phyloP scores from a whole-genome alignment of 1,140 invertebrate genomes.

The Pogonomyrmex californicus region DNA sequence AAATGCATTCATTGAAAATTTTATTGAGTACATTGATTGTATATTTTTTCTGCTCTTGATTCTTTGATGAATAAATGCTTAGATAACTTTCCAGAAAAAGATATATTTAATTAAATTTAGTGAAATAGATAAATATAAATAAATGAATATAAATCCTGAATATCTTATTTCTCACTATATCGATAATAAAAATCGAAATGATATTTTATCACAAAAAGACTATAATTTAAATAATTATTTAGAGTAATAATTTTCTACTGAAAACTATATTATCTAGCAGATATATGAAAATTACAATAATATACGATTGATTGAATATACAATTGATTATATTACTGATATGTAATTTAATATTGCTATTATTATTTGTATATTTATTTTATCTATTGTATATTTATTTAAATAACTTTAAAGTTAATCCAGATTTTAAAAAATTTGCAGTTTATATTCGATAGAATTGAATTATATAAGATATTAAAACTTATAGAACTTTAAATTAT shows the following conservation, averaged over 20 bases:
- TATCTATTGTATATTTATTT: neutral
- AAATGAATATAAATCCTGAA: neutral
- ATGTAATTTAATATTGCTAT: conserved; percentile 10
- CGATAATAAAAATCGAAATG: too few species aligned
- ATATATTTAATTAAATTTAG: neutral
- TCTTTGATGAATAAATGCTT: neutral
- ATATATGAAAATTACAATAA: neutral
- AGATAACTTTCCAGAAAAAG: too few species aligned
- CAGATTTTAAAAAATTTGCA: neutral
- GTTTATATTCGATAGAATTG: neutral
- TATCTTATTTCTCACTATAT: neutral
- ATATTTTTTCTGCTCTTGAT: neutral
- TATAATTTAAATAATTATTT: too few species aligned
- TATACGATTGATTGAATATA: neutral
- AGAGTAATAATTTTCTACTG: too few species aligned
- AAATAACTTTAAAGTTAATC: neutral
- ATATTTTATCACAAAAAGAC: too few species aligned
- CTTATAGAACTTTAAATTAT: neutral
- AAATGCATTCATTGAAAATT: neutral
- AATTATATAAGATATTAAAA: neutral
- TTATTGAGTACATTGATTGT: neutral
- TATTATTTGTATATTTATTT: neutral
- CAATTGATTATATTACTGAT: neutral
- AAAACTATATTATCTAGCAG: too few species aligned
- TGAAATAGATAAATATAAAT: neutral